A percentile compares a stretch with the other conserved stretches of the same genome.
Conservation (phyloP, 2,113 vertebrate genomes). For the Macrotus californicus region DNA sequence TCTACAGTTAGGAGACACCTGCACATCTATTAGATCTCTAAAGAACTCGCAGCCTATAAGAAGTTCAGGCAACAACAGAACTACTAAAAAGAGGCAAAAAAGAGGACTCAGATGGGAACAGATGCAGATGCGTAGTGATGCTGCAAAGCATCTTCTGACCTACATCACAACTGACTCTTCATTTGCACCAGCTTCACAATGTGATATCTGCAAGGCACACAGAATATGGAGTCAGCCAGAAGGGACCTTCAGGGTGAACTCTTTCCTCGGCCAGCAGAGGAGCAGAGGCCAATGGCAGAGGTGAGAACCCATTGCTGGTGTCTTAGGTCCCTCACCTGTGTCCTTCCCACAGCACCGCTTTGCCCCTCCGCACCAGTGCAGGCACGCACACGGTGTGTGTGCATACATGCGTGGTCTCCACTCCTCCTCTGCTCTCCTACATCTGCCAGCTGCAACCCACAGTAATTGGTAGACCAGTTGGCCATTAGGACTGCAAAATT, state of each 20-base stretch:
- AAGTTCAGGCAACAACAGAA: neutral
- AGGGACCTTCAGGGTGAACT: neutral
- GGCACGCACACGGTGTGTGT: rapidly evolving
- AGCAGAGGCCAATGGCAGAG: neutral
- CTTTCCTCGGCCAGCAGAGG: neutral
- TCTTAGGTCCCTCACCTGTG: no score
- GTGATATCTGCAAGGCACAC: neutral
- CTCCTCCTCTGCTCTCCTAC: neutral
- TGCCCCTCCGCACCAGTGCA: neutral
- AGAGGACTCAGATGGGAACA: neutral
- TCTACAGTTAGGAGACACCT: neutral
- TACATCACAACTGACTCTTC: neutral
- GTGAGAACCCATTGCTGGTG: neutral
- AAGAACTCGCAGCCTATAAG: neutral
- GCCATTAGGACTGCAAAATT: neutral
- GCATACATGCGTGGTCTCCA: rapidly evolving
- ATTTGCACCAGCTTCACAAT: neutral
- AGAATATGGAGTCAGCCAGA: neutral
- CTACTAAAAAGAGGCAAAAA: neutral
- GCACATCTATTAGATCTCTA: no score
- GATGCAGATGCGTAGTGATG: rapidly evolving
- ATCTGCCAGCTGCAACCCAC: neutral
- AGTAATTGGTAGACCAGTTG: neutral
- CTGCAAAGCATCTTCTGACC: no score
- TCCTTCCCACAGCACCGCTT: neutral